A percentile compares a stretch with the other conserved stretches of the same genome.
These are phyloP conservation scores for Latrodectus elegans DNA, from an alignment of 2,888 invertebrate genomes.

Conservation along the genomic window DNA sequence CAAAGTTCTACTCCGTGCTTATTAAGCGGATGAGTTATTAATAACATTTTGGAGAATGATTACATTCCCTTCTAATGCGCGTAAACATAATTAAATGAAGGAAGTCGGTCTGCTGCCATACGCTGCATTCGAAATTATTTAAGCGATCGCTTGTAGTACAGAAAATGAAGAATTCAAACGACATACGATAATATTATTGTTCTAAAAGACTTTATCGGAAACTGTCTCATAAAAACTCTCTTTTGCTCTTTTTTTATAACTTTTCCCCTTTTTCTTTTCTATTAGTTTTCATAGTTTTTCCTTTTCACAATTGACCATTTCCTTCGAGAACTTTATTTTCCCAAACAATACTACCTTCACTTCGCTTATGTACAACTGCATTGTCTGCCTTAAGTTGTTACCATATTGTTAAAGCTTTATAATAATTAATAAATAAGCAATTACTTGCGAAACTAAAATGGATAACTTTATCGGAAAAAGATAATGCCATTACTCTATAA, in stretches of 20 bases:
- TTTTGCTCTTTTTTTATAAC: neutral
- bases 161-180: conserved; percentile 52
- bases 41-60: conserved; percentile 68
- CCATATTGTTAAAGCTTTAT: neutral
- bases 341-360: neutral
- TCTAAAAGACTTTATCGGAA: conserved; percentile 23
- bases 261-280: neutral
- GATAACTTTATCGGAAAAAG: too few relatives aligned
- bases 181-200: conserved; percentile 51
- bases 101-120: conserved; percentile 51
- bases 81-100: conserved; percentile 66
- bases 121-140: conserved; percentile 49
- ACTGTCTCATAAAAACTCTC: conserved; percentile 26
- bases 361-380: neutral
- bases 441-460: too few relatives aligned
- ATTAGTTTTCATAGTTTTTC: neutral
- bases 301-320: neutral
- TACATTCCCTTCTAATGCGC: conserved; percentile 60
- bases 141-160: conserved; percentile 45
- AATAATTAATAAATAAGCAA: neutral
- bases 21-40: conserved; percentile 68
- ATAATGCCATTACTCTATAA: too few relatives aligned
- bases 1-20: conserved; percentile 63
- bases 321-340: too few relatives aligned
- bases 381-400: neutral